A percentile compares a stretch with the other conserved stretches of the same genome.
Conservation (phyloP, 2,888 invertebrate genomes). For the Parasteatoda lunata region DNA sequence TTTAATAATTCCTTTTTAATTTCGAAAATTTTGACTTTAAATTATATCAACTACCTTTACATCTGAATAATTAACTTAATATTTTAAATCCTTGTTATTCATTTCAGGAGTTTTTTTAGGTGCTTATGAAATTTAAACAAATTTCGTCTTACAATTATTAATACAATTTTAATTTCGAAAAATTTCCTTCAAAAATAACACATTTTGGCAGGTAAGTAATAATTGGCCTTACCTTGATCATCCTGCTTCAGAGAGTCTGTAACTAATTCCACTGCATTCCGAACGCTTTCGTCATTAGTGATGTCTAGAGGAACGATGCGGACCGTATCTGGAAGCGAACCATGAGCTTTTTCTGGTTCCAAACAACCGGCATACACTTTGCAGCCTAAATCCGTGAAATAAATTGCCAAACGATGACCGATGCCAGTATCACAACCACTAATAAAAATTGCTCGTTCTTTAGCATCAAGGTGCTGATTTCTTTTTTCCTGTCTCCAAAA, state of each 20-base stretch:
- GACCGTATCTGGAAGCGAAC: constrained; percentile 23
- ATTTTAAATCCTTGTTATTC: too few relatives aligned
- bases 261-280: constrained; percentile 10
- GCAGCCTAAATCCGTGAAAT: constrained; percentile 72
- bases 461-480: not conserved
- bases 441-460: constrained; percentile 23
- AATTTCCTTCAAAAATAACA: too few relatives aligned
- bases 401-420: constrained; percentile 72
- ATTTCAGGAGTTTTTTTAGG: too few relatives aligned
- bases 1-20: too few relatives aligned
- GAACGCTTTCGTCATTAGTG: constrained; percentile 36
- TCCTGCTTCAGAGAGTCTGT: not conserved
- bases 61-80: too few relatives aligned
- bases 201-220: too few relatives aligned
- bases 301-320: constrained; percentile 40
- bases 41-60: too few relatives aligned
- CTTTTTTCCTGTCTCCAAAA: too few relatives aligned
- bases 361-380: constrained; percentile 66
- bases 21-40: too few relatives aligned
- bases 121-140: too few relatives aligned
- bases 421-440: constrained; percentile 74
- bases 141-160: too few relatives aligned
- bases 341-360: constrained; percentile 11
- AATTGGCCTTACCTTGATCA: constrained; percentile 15
- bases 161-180: too few relatives aligned